Conservation (phyloP, 2,888 invertebrate species). For the Coecobrya sp. region DNA sequence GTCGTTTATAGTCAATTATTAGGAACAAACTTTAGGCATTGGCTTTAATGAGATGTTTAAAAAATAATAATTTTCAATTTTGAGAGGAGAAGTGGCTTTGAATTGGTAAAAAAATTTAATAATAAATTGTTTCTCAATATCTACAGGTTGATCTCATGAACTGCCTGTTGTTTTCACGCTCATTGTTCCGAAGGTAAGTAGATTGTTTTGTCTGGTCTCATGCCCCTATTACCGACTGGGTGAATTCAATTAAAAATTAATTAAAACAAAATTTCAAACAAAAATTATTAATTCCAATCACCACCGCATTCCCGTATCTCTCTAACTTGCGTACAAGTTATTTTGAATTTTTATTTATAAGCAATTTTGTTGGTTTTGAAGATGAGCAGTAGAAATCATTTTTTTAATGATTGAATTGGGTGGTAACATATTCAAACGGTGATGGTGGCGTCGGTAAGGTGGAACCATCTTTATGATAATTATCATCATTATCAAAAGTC, state of each 20-base stretch:
- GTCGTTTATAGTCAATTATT: not conserved
- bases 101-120: no score
- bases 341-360: not conserved
- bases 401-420: not conserved
- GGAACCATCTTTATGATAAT: slow-evolving; percentile 25
- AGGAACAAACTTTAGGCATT: not conserved
- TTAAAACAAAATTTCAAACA: slow-evolving; percentile 7
- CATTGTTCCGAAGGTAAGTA: not conserved
- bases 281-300: not conserved
- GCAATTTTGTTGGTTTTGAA: not conserved
- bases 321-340: not conserved
- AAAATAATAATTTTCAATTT: not conserved
- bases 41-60: not conserved
- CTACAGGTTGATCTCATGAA: not conserved
- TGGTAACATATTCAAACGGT: not conserved
- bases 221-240: not conserved
- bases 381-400: not conserved
- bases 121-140: not conserved
- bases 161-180: slow-evolving; percentile 28
- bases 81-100: no score
- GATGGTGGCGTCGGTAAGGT: not conserved
- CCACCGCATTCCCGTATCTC: not conserved
- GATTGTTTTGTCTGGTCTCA: not conserved
- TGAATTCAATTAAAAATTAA: not conserved
- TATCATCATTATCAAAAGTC: no score